Conservation (phyloP, 2,797 vertebrate genomes). For the Tangara arthus region DNA sequence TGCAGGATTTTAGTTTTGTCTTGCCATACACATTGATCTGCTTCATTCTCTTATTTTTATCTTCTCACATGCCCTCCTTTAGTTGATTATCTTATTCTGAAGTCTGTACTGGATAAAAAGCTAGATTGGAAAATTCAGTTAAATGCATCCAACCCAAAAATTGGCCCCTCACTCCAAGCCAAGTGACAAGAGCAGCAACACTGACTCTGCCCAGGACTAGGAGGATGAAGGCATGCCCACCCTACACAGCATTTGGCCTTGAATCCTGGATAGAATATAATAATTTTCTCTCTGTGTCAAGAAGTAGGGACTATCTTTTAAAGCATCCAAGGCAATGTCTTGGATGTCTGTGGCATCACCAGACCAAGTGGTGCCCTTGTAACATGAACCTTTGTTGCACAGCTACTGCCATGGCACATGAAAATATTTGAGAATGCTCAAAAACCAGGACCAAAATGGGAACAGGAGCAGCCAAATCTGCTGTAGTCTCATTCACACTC, state of each 20-base stretch:
- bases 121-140: neutral
- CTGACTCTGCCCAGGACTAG: neutral
- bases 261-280: neutral
- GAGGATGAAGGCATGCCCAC: neutral
- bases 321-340: neutral
- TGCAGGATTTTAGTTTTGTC: neutral
- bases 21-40: neutral
- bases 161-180: neutral
- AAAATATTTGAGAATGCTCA: accelerated
- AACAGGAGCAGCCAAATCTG: neutral
- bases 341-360: neutral
- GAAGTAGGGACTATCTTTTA: neutral
- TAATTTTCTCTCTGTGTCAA: neutral
- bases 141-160: neutral
- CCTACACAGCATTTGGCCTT: neutral
- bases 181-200: neutral
- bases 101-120: neutral
- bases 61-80: neutral
- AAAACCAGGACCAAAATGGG: neutral
- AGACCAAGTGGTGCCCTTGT: neutral
- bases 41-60: neutral
- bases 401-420: accelerated
- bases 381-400: accelerated
- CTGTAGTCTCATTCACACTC: neutral
- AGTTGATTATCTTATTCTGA: neutral